phyloP scores from a whole-genome alignment of 2,113 vertebrate genomes.

The Mustela lutreola region DNA sequence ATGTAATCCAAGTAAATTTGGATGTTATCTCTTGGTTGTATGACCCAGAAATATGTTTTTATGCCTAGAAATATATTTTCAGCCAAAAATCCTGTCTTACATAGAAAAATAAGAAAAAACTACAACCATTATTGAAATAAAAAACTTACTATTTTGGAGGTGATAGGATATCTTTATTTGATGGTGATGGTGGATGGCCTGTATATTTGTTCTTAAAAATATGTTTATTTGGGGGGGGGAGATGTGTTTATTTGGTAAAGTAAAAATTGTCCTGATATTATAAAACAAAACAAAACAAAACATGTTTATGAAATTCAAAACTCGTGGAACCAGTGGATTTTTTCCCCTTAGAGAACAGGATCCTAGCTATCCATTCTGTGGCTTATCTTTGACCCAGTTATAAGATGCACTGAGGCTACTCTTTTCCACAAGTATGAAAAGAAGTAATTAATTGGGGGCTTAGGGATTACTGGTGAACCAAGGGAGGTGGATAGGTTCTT shows the following conservation, averaged over 20 bases:
- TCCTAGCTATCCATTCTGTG: background rate
- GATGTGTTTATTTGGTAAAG: constrained; percentile 38
- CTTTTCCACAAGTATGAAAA: background rate
- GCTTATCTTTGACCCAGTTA: constrained; percentile 52
- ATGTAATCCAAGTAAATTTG: background rate
- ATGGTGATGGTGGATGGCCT: background rate
- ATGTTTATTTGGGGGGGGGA: background rate
- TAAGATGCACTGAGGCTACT: background rate
- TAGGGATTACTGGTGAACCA: background rate
- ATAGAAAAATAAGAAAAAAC: background rate
- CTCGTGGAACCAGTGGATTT: background rate
- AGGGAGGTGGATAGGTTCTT: background rate
- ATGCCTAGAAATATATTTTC: background rate
- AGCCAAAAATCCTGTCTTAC: background rate
- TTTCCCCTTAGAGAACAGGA: background rate
- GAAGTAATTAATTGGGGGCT: constrained; percentile 21
- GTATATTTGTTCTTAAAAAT: background rate
- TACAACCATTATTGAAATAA: background rate
- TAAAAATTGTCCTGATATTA: background rate
- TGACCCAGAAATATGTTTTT: background rate
- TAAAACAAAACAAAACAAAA: background rate
- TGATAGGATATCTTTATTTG: background rate
- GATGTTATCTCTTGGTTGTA: background rate
- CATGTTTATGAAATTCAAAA: constrained; percentile 7
- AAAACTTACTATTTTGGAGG: background rate